Conservation (phyloP, 2,113 vertebrate genomes). For the Psophia crepitans region DNA sequence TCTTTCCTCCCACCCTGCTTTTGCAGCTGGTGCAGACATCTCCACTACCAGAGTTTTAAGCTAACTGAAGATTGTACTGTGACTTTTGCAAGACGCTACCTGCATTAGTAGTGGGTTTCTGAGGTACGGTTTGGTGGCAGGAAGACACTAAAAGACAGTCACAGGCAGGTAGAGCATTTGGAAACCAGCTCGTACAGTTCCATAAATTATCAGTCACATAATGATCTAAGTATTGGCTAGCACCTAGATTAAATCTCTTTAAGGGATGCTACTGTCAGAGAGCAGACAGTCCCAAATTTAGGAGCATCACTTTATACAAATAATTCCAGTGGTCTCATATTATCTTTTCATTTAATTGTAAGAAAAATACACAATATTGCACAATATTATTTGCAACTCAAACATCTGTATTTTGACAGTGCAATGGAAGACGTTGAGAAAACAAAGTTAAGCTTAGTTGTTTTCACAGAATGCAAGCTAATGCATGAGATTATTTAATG, state of each 20-base stretch:
- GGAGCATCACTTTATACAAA: not conserved
- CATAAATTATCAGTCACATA: not conserved
- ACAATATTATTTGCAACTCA: not conserved
- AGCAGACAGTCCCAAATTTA: not conserved
- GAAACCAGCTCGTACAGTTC: not conserved
- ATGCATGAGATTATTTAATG: not conserved
- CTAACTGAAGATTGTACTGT: not conserved
- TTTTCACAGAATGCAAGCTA: not conserved
- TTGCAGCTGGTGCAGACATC: fast-evolving
- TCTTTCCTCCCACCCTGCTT: not conserved
- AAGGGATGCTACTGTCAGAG: not conserved
- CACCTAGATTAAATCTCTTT: not conserved
- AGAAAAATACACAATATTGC: not conserved
- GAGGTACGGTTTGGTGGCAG: not conserved
- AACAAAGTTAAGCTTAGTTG: not conserved
- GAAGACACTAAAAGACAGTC: not conserved
- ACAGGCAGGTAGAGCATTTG: not conserved
- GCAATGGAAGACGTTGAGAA: not conserved
- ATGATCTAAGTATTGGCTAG: not conserved
- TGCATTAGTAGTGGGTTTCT: not conserved
- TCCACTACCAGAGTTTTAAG: not conserved
- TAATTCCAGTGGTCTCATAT: not conserved
- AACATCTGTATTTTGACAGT: not conserved
- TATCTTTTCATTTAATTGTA: not conserved
- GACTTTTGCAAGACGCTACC: not conserved